A percentile compares a stretch with the other conserved stretches of the same genome.
These are phyloP conservation scores for Harpagoxenus sublaevis DNA, from an alignment of 2,888 invertebrate genomes.

Conservation along the genomic window DNA sequence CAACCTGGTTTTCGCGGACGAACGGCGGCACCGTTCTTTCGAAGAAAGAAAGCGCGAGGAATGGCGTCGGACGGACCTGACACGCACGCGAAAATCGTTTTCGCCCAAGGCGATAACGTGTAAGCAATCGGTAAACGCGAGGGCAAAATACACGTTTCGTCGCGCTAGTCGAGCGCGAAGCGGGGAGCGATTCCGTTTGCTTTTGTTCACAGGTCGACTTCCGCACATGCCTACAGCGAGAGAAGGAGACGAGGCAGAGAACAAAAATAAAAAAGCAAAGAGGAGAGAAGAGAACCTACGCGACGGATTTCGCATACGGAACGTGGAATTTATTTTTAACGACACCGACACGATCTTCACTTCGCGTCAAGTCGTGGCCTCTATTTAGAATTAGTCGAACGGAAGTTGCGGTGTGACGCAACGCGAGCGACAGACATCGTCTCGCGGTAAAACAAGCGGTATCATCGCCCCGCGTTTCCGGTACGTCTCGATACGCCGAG, in stretches of 20 bases:
- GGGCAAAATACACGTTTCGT: conserved; percentile 32
- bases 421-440: conserved; percentile 29
- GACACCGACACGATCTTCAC: neutral
- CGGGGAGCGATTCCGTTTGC: conserved; percentile 17
- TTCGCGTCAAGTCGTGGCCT: conserved; percentile 4
- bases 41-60: neutral
- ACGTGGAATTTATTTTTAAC: conserved; percentile 40
- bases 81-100: conserved; percentile 32
- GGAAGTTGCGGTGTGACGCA: conserved; percentile 64
- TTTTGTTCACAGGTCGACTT: conserved; percentile 44
- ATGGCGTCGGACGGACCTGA: neutral
- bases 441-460: neutral
- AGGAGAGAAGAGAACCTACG: neutral
- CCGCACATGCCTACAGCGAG: neutral
- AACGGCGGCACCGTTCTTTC: conserved; percentile 2
- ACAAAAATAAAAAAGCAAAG: neutral
- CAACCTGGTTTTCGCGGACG: neutral
- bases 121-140: conserved; percentile 31
- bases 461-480: conserved; percentile 42
- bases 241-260: neutral
- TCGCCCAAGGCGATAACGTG: neutral
- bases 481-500: conserved; percentile 15
- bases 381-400: conserved; percentile 65
- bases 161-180: conserved; percentile 22
- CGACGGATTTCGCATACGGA: neutral